These are phyloP conservation scores for Limosa lapponica DNA, from an alignment of 2,797 vertebrate genomes.

Conservation along the genomic window DNA sequence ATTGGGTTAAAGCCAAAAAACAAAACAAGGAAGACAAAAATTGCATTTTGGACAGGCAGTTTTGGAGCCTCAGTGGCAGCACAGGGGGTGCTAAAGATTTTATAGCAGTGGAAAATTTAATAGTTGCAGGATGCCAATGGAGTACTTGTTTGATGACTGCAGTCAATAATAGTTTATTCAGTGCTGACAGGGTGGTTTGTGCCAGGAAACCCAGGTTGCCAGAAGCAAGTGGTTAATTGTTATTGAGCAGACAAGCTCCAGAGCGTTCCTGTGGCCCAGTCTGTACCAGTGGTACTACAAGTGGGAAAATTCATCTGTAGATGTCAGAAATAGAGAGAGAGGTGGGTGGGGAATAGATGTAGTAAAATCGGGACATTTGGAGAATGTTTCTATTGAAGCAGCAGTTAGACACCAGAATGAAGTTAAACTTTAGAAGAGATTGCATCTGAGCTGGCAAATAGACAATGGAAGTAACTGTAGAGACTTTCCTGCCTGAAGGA, in stretches of 20 bases:
- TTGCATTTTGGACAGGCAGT: neutral
- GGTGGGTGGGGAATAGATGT: neutral
- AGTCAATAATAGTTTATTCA: neutral
- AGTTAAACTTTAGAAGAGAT: neutral
- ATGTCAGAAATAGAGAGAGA: neutral
- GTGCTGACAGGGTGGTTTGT: neutral
- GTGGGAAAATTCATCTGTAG: neutral
- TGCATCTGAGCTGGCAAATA: neutral
- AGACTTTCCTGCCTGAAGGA: neutral
- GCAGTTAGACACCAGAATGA: neutral
- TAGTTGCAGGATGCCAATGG: neutral
- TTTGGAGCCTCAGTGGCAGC: neutral
- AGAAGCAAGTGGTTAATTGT: neutral
- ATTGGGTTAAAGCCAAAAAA: slow-evolving; percentile 4
- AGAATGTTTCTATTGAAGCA: neutral
- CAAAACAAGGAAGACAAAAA: slow-evolving; percentile 38
- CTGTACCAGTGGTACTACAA: neutral
- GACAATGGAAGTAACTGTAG: neutral
- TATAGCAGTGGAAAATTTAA: slow-evolving; percentile 23
- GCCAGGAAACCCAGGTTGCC: neutral
- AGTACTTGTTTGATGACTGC: slow-evolving; percentile 15
- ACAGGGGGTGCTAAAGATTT: neutral
- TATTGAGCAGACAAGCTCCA: neutral
- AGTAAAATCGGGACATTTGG: neutral
- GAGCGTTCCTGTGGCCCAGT: neutral